These are phyloP conservation scores for Chaetodon trifascialis DNA, from an alignment of 2,113 vertebrate genomes.

Conservation along the genomic window DNA sequence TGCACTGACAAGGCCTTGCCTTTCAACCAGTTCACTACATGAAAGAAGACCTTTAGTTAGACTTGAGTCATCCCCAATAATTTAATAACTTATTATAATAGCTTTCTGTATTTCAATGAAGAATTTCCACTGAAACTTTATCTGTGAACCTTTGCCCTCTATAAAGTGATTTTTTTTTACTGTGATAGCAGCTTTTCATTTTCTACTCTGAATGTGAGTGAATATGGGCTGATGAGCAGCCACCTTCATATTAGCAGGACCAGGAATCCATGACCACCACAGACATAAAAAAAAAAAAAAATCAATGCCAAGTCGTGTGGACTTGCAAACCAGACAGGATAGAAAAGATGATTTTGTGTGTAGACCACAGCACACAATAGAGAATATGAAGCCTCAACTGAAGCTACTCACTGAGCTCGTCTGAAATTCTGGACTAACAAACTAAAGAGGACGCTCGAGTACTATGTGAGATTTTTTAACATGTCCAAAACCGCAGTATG, in stretches of 20 bases:
- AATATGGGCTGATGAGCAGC: constrained; percentile 30
- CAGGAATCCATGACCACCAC: constrained; percentile 25
- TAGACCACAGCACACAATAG: neutral
- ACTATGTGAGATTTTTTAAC: too few species aligned
- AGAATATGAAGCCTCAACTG: neutral
- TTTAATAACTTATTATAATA: constrained; percentile 67
- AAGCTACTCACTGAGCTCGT: too few species aligned
- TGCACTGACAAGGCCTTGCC: constrained; percentile 50
- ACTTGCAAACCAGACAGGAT: constrained; percentile 4
- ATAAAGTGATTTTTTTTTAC: constrained; percentile 38
- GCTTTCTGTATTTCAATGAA: constrained; percentile 57
- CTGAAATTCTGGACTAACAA: too few species aligned
- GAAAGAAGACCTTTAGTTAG: constrained; percentile 70
- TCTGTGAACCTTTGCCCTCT: constrained; percentile 45
- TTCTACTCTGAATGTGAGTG: constrained; percentile 24
- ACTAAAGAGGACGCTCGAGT: too few species aligned
- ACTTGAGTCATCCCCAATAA: constrained; percentile 59
- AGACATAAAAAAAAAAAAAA: neutral
- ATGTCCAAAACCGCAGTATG: too few species aligned
- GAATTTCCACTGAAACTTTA: constrained; percentile 49
- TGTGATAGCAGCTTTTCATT: constrained; percentile 41
- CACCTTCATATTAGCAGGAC: constrained; percentile 23
- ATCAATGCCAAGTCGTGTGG: constrained; percentile 15
- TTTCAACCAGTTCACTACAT: constrained; percentile 67
- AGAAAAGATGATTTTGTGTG: neutral